Conservation (phyloP, 2,888 invertebrate species). For the Oxyteleia sp. region DNA sequence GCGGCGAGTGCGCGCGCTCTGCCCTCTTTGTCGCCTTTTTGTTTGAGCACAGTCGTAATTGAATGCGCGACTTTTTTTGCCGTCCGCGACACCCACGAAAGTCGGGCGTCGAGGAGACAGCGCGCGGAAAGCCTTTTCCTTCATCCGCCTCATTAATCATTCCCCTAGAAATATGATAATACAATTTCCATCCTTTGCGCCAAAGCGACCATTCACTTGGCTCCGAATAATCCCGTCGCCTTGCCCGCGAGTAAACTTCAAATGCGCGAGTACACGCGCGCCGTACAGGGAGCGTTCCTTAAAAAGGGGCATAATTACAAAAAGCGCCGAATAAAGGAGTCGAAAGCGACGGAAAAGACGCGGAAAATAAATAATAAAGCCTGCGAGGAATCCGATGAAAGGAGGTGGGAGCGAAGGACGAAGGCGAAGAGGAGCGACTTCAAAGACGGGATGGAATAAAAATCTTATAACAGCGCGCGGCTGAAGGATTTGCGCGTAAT, state of each 20-base stretch:
- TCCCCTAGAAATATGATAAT: conserved; percentile 64
- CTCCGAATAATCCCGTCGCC: conserved; percentile 57
- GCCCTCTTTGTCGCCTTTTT: conserved; percentile 26
- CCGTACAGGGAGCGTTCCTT: neutral
- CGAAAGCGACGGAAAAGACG: conserved; percentile 41
- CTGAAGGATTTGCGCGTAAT: conserved; percentile 54
- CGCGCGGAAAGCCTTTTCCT: conserved; percentile 32
- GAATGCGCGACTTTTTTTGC: conserved; percentile 48
- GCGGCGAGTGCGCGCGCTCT: neutral
- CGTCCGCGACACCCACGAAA: conserved; percentile 28
- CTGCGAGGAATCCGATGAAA: conserved; percentile 37
- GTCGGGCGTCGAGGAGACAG: conserved; percentile 5
- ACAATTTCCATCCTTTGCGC: conserved; percentile 60
- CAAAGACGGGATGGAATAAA: conserved; percentile 41
- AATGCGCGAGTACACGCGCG: conserved; percentile 3
- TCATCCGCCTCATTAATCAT: conserved; percentile 57
- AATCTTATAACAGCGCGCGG: conserved; percentile 28
- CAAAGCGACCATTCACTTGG: conserved; percentile 58
- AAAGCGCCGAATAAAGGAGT: conserved; percentile 45
- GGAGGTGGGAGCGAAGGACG: conserved; percentile 17
- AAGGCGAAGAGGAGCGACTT: conserved; percentile 27
- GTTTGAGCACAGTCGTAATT: conserved; percentile 49
- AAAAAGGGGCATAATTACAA: conserved; percentile 37
- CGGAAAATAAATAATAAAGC: conserved; percentile 56
- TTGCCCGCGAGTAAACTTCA: conserved; percentile 54